Conservation (phyloP, 1,140 invertebrate genomes). For the Sipha flava region DNA sequence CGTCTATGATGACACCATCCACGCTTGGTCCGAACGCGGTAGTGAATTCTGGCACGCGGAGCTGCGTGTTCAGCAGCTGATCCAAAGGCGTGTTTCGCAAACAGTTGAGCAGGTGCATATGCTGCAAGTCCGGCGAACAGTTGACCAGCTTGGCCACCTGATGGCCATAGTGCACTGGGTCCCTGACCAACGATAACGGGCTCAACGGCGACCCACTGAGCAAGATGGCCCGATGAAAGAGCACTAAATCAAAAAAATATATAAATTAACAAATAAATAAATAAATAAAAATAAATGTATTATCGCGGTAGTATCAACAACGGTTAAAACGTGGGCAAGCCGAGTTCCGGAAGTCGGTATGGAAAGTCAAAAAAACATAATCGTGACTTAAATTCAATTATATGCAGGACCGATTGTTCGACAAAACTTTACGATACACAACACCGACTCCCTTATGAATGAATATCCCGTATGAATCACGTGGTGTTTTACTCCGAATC, state of each 20-base stretch:
- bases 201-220: constrained; percentile 92
- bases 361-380: too few species aligned
- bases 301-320: too few species aligned
- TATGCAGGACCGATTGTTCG: too few species aligned
- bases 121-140: constrained; percentile 66
- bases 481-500: too few species aligned
- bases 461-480: too few species aligned
- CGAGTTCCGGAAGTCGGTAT: too few species aligned
- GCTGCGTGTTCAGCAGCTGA: constrained; percentile 57
- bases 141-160: constrained; percentile 78
- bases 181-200: constrained; percentile 82
- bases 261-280: constrained; percentile 44
- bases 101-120: constrained; percentile 70
- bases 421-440: too few species aligned
- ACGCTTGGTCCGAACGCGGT: constrained; percentile 83
- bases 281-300: constrained; percentile 32
- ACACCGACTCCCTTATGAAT: too few species aligned
- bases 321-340: too few species aligned
- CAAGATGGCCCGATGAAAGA: constrained; percentile 87
- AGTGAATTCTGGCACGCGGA: constrained; percentile 70
- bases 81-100: constrained; percentile 69
- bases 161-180: constrained; percentile 75
- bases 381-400: too few species aligned
- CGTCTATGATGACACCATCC: constrained; percentile 82
- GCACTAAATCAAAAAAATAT: constrained; percentile 54